Evolutionary conservation across 2,888 invertebrate species (phyloP).

Genomic region (Creontiades dilutus): DNA sequence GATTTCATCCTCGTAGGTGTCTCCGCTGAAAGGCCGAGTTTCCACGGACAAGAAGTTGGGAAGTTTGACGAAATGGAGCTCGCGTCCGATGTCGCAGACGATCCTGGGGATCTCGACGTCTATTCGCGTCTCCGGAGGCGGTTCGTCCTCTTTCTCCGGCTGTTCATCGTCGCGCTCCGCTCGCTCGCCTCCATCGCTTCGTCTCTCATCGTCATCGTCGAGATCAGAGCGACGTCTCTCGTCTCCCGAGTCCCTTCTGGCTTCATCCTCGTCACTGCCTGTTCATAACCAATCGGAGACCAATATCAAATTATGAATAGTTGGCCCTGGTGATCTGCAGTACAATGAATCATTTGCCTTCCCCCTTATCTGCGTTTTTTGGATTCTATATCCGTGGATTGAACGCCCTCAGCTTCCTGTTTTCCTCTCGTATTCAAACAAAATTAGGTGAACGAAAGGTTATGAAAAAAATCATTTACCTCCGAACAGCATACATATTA

Average conservation of each 20-base stretch:
- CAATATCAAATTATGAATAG: too few relatives aligned
- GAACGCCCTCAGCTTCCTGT: too few relatives aligned
- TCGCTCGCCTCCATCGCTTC: conserved; percentile 53
- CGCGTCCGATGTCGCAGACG: conserved; percentile 92
- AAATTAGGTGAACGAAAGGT: too few relatives aligned
- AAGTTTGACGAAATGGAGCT: conserved; percentile 96
- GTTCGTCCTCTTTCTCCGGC: conserved; percentile 83
- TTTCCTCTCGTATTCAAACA: too few relatives aligned
- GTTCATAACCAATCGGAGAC: conserved; percentile 8
- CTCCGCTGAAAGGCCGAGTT: conserved; percentile 96
- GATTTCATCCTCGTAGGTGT: conserved; percentile 98
- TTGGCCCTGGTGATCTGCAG: too few relatives aligned
- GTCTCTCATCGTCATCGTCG: conserved; percentile 61
- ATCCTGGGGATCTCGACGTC: conserved; percentile 98
- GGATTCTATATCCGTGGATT: too few relatives aligned
- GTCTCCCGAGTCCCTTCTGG: conserved; percentile 77
- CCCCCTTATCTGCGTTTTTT: too few relatives aligned
- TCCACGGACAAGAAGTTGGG: conserved; percentile 99
- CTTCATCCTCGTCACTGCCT: conserved; percentile 76
- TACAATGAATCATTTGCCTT: too few relatives aligned
- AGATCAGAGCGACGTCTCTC: conserved; percentile 76
- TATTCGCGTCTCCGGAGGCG: conserved; percentile 94
- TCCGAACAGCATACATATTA: too few relatives aligned
- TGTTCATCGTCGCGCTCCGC: conserved; percentile 30
- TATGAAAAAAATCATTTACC: too few relatives aligned